Evolutionary conservation across 2,888 invertebrate species (phyloP).

Genomic region (Volucella bombylans): DNA sequence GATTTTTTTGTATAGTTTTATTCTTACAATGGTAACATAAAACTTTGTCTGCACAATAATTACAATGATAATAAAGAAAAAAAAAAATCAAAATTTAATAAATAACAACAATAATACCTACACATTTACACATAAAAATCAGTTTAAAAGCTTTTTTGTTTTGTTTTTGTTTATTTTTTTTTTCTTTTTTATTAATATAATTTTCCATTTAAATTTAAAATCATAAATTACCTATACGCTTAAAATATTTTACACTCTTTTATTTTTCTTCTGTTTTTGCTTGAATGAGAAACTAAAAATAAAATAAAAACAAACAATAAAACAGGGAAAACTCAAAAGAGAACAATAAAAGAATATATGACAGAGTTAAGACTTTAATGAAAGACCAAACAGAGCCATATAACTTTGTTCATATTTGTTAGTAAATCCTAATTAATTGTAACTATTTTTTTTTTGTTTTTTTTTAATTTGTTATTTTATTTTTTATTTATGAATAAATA

Average conservation of each 20-base stretch:
- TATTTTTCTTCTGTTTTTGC: slow-evolving; percentile 28
- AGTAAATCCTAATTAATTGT: slow-evolving; percentile 67
- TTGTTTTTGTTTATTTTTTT: slow-evolving; percentile 34
- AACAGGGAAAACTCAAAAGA: slow-evolving; percentile 30
- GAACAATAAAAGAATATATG: slow-evolving; percentile 34
- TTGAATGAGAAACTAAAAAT: slow-evolving; percentile 46
- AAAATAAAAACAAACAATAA: slow-evolving; percentile 19
- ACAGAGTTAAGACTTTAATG: slow-evolving; percentile 57
- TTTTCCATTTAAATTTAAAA: slow-evolving; percentile 57
- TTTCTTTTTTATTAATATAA: slow-evolving; percentile 25
- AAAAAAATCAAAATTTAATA: slow-evolving; percentile 60
- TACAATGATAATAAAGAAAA: slow-evolving; percentile 35
- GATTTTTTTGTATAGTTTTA: slow-evolving; percentile 38
- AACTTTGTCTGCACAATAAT: slow-evolving; percentile 64
- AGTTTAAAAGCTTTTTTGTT: slow-evolving; percentile 45
- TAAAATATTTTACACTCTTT: slow-evolving; percentile 65
- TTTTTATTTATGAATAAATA: slow-evolving; percentile 75
- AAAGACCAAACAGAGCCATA: slow-evolving; percentile 58
- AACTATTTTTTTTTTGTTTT: slow-evolving; percentile 61
- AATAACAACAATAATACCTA: slow-evolving; percentile 73
- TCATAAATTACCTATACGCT: slow-evolving; percentile 66
- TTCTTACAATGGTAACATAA: slow-evolving; percentile 66
- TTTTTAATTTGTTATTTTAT: slow-evolving; percentile 75
- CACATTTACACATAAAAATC: slow-evolving; percentile 71
- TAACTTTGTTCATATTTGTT: slow-evolving; percentile 51